phyloP scores from a whole-genome alignment of 2,797 vertebrate genomes.

The Gymnocypris eckloni region DNA sequence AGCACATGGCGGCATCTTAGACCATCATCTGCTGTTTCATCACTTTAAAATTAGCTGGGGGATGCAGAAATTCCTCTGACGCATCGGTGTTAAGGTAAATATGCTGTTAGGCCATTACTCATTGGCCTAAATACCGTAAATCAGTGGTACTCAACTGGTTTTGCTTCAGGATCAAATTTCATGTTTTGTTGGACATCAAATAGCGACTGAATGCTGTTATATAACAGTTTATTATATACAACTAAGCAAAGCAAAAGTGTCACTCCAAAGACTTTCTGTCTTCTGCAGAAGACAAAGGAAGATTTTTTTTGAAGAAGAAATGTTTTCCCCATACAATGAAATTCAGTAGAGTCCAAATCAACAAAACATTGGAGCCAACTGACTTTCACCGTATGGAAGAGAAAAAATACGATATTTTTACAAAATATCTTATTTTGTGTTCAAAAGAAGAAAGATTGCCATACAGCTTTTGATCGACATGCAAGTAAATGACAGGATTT shows the following conservation, averaged over 20 bases:
- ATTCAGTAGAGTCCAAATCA: neutral
- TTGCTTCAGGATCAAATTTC: neutral
- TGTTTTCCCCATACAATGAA: neutral
- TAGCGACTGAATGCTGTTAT: neutral
- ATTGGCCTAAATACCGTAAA: neutral
- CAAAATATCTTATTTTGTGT: neutral
- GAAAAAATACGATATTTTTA: neutral
- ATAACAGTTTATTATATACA: neutral
- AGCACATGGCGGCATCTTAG: conserved; percentile 6
- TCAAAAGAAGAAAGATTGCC: too few relatives aligned
- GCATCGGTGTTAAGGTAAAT: neutral
- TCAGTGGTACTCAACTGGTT: neutral
- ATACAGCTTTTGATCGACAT: neutral
- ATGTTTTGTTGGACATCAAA: neutral
- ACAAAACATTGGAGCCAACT: neutral
- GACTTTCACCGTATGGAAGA: neutral
- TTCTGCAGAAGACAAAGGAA: neutral
- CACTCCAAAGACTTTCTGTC: neutral
- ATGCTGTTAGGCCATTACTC: neutral
- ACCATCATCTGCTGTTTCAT: conserved; percentile 30
- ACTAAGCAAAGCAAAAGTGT: neutral
- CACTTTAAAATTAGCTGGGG: conserved; percentile 49
- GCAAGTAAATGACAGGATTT: too few relatives aligned
- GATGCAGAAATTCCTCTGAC: conserved; percentile 25
- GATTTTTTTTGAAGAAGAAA: neutral